A percentile compares a stretch with the other conserved stretches of the same genome.
These are phyloP conservation scores for Acronicta leporina DNA, from an alignment of 2,888 invertebrate species.

Conservation along the genomic window DNA sequence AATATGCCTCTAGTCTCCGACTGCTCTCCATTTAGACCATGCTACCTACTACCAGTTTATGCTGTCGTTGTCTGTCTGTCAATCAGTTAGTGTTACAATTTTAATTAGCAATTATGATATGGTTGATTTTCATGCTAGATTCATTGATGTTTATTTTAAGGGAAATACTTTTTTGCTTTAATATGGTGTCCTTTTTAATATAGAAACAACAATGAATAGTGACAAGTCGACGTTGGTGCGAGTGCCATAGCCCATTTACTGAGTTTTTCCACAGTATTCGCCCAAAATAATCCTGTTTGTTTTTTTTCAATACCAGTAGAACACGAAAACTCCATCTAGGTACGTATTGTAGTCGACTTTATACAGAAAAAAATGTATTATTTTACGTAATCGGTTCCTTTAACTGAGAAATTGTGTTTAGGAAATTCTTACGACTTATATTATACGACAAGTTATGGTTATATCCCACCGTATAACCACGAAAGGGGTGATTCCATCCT, in stretches of 20 bases:
- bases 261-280: constrained; percentile 5
- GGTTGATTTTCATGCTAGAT: no score
- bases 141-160: background rate
- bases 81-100: no score
- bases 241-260: constrained; percentile 8
- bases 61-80: no score
- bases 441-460: constrained; percentile 24
- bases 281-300: constrained; percentile 2
- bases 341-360: constrained; percentile 33
- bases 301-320: constrained; percentile 18
- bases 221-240: constrained; percentile 9
- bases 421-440: constrained; percentile 16
- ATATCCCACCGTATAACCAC: constrained; percentile 3
- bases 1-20: no score
- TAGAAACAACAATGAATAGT: constrained; percentile 7
- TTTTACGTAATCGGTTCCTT: constrained; percentile 36
- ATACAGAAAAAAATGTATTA: constrained; percentile 26
- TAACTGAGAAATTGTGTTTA: constrained; percentile 27
- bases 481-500: background rate
- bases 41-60: no score
- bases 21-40: no score
- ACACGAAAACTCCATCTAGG: constrained; percentile 46
- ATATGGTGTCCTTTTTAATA: background rate
- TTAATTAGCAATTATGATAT: no score
- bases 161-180: background rate